phyloP scores from a whole-genome alignment of 2,113 vertebrate species.

The Uria aalge region DNA sequence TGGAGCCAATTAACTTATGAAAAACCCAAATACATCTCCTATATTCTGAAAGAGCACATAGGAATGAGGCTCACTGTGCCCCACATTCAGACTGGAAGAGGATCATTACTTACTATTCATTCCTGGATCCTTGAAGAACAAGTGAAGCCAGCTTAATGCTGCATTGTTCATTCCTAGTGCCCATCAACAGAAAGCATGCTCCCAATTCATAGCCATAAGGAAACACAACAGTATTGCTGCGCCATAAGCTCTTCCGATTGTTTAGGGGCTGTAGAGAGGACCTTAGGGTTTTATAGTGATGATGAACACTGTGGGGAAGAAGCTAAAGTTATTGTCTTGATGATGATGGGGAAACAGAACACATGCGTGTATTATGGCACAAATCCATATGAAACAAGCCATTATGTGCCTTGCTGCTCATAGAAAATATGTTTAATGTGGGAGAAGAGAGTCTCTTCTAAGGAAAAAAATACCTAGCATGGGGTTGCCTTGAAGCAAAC shows the following conservation, averaged over 20 bases:
- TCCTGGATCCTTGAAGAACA: constrained; percentile 51
- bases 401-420: not conserved
- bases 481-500: not conserved
- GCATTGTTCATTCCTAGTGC: constrained; percentile 47
- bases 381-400: not conserved
- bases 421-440: not conserved
- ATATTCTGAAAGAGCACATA: not conserved
- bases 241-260: not conserved
- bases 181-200: constrained; percentile 49
- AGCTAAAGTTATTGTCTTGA: constrained; percentile 38
- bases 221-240: not conserved
- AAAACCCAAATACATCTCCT: constrained; percentile 2
- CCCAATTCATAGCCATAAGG: constrained; percentile 35
- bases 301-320: constrained; percentile 38
- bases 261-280: constrained; percentile 18
- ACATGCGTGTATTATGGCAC: not conserved
- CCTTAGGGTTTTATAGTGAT: constrained; percentile 33
- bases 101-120: constrained; percentile 59
- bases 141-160: constrained; percentile 48
- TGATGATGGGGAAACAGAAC: constrained; percentile 17
- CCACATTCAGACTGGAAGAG: constrained; percentile 13
- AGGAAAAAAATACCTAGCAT: not conserved
- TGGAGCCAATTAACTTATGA: not conserved
- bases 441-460: not conserved
- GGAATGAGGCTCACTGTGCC: not conserved